Conservation (phyloP, 1,140 invertebrate species). For the Homarus americanus region DNA sequence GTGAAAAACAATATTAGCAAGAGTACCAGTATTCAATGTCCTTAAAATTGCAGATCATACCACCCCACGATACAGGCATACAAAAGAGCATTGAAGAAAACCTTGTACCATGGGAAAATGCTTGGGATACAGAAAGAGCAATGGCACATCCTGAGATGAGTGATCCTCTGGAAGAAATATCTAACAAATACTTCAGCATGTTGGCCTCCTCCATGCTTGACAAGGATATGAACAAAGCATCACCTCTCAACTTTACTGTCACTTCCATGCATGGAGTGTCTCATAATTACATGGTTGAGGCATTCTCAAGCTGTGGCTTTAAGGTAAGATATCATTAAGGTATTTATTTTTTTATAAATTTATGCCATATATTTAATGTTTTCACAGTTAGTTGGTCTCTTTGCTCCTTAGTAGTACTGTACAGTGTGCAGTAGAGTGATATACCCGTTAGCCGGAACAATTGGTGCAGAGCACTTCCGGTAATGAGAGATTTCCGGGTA, state of each 20-base stretch:
- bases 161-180: constrained; percentile 81
- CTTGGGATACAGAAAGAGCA: constrained; percentile 83
- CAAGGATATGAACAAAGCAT: constrained; percentile 82
- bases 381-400: too few species aligned
- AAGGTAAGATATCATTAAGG: constrained; percentile 79
- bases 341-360: not conserved
- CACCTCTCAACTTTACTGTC: constrained; percentile 88
- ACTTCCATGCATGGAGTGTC: constrained; percentile 99
- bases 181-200: constrained; percentile 84
- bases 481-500: too few species aligned
- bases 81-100: constrained; percentile 88
- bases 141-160: constrained; percentile 76
- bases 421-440: too few species aligned
- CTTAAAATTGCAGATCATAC: constrained; percentile 85
- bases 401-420: too few species aligned
- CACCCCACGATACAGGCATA: constrained; percentile 94
- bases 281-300: constrained; percentile 86
- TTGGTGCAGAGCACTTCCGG: too few species aligned
- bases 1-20: too few species aligned
- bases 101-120: constrained; percentile 84
- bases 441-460: too few species aligned
- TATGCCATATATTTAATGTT: too few species aligned
- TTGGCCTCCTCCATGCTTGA: constrained; percentile 78
- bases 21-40: too few species aligned
- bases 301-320: constrained; percentile 88